Base-by-base conservation (phyloP, 2,797 vertebrate genomes). In the Okamejei kenojei region DNA sequence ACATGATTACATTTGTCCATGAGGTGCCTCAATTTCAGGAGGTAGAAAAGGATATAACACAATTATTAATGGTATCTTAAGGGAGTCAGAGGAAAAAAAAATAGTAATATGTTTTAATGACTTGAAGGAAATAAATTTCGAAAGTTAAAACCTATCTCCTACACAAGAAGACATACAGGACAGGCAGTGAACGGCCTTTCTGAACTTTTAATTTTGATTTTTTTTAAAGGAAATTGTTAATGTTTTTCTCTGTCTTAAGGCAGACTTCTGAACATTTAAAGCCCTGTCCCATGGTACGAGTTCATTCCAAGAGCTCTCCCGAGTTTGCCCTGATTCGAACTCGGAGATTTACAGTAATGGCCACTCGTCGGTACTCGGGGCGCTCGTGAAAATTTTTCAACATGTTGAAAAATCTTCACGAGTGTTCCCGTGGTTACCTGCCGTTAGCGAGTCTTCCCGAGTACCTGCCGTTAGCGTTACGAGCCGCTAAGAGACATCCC, bases 71-170 rank as follows among this genome's bases (percentile, higher is more conserved):
- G 61, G 63, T 86, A 65, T 58, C 82, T 63, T 61, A 68, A 88
- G 84, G 84, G 63, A 88, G n/a, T 68, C 84, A 35, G 61, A 65
- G 17, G 61, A 88, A 68, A 88, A 61, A 88, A 88, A 88, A n/a
- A 68, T 88, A 68, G 84, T 88, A 19, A 68, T 32, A 88, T 88
- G 29, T 35, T 88, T 35, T 88, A 88, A 68, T 88, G 84, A 88
- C 68, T 26, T 88, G 63, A 68, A 88, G 84, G 84, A 88, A 88
- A 9, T 32, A 68, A 61, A 35, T 68, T 88, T 68, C 61, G 35
- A 45, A 88, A 88, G n/a, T 29, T 7, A 88, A 88, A 68, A 35
- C 68, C 84, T 35, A 88, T 88, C 84, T 88, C 32, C 58, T 68
- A 68, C 45, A 88, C n/a, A 21, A 88, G 84, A 68, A 23, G 7